These are phyloP conservation scores for Agraylea sexmaculata DNA, from an alignment of 1,140 invertebrate genomes.

Conservation along the genomic window DNA sequence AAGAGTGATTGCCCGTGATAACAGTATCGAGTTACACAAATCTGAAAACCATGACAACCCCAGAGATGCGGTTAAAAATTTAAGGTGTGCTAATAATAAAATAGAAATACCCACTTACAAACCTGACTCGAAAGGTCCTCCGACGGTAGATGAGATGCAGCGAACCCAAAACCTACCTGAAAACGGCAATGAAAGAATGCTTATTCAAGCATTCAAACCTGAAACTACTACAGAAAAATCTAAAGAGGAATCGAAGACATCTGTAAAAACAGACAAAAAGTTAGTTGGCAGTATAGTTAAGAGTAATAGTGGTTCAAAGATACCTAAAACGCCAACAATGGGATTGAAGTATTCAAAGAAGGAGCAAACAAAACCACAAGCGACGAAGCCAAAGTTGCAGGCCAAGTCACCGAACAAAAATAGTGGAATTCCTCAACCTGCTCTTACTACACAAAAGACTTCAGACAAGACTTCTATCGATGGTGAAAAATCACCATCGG, in stretches of 20 bases:
- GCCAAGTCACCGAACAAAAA: slow-evolving; percentile 13
- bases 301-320: slow-evolving; percentile 16
- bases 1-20: slow-evolving; percentile 29
- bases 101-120: slow-evolving; percentile 28
- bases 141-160: slow-evolving; percentile 32
- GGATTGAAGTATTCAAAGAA: slow-evolving; percentile 11
- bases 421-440: slow-evolving; percentile 22
- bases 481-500: slow-evolving; percentile 37
- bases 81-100: slow-evolving; percentile 31
- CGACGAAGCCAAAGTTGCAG: slow-evolving; percentile 20
- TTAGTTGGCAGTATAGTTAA: neutral
- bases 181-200: slow-evolving; percentile 33
- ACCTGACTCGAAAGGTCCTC: slow-evolving; percentile 37
- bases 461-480: slow-evolving; percentile 26
- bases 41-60: slow-evolving; percentile 13
- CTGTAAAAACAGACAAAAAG: slow-evolving; percentile 10
- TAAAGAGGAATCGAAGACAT: slow-evolving; percentile 12
- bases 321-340: slow-evolving; percentile 20
- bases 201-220: slow-evolving; percentile 30
- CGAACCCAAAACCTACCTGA: slow-evolving; percentile 29
- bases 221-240: slow-evolving; percentile 30
- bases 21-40: slow-evolving; percentile 29
- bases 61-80: slow-evolving; percentile 27
- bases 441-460: slow-evolving; percentile 26
- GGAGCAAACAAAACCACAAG: slow-evolving; percentile 12